phyloP scores from a whole-genome alignment of 2,113 vertebrate species.

The Agapornis roseicollis region DNA sequence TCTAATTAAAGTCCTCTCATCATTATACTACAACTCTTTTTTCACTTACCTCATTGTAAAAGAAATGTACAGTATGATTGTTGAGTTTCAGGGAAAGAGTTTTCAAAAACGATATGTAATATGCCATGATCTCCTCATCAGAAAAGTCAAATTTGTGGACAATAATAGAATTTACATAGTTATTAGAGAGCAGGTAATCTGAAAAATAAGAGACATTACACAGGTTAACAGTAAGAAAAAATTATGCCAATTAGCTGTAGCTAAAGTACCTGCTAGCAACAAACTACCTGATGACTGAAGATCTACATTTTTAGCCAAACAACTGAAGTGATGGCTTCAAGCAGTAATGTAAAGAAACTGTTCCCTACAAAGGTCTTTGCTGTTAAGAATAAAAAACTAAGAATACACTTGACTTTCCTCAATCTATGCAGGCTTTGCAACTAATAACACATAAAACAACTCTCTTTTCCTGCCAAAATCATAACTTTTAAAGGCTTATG shows the following conservation, averaged over 20 bases:
- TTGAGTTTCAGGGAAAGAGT: slow-evolving; percentile 97
- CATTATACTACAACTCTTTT: not conserved
- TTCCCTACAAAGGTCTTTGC: not conserved
- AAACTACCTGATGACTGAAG: not conserved
- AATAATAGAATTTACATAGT: slow-evolving; percentile 98
- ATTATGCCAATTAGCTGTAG: not conserved
- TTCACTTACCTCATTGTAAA: slow-evolving; percentile 95
- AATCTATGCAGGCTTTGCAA: not conserved
- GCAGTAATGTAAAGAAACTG: not conserved
- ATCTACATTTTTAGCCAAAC: not conserved
- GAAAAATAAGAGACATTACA: not conserved
- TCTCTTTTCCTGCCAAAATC: not conserved
- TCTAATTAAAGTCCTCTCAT: not conserved
- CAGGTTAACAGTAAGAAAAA: not conserved
- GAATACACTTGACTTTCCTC: not conserved
- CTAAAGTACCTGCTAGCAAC: not conserved
- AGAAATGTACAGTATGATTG: slow-evolving; percentile 98
- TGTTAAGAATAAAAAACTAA: not conserved
- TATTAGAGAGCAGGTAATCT: slow-evolving; percentile 98
- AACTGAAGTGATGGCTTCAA: not conserved
- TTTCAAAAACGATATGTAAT: slow-evolving; percentile 98
- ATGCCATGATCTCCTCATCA: slow-evolving; percentile 99
- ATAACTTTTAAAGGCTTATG: not conserved
- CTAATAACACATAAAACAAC: not conserved
- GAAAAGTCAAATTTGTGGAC: slow-evolving; percentile 99